Base-by-base conservation (phyloP, 2,797 vertebrate genomes). In the Oreochromis grahami region DNA sequence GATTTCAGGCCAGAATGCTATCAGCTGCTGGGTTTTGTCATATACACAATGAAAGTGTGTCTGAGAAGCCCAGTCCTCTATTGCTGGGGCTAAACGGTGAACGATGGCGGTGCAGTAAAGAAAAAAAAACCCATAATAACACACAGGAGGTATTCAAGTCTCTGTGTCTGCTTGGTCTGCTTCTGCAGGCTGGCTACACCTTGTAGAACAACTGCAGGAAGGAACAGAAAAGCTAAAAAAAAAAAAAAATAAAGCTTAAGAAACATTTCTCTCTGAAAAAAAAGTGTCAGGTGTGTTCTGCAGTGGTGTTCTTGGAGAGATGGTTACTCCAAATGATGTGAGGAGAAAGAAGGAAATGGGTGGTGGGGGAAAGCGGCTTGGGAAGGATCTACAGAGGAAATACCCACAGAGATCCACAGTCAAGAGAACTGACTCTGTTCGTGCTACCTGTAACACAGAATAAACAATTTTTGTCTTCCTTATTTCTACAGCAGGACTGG, bases 1-100 rank as follows among this genome's bases (percentile, higher is more conserved):
- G 92, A 93, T 92, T 93, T 91, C 90, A 93, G 85, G 88, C 86
- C 86, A 91, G 81, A 91, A 92, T 85, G 89, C 85, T 92, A 94
- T 95, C 91, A 95, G 92, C 89, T 86, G 89, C 65, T 60, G 48
- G 87, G 81, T 92, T 93, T 94, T 92, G 89, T 92, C 89, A 84
- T 55, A 51, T 51, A 90, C 90, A 95, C 92, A 95, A 94, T 92
- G 85, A 92, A 82, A 89, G 82, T 65, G 84, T 79, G 82, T 88
- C 78, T 89, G 84, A 82, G 86, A 88, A 86, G 78, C 48, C 65
- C 36, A 17, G 78, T 88, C 79, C 78, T 89, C 84, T 87, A 79
- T 88, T 88, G 84, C 79, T 19, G 81, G 65, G 82, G 77, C 79
- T 91, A 88, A 92, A 93, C 85, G 83, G 88, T 84, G 85, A 88